Evolutionary conservation across 2,888 invertebrate species (phyloP).

Genomic region (Archips xylosteana): DNA sequence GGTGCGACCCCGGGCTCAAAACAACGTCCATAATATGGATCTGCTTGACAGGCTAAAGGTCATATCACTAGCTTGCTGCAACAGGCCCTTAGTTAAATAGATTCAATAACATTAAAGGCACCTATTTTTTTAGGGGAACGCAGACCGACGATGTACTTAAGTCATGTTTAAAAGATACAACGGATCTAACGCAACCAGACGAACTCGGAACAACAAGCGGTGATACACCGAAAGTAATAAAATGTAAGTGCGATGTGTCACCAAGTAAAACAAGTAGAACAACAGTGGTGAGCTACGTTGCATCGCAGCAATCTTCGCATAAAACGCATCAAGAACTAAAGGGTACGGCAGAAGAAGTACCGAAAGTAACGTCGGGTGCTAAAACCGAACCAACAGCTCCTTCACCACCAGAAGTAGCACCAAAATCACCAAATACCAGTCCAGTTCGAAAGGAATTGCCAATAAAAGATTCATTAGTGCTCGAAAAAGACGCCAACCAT

Average conservation of each 20-base stretch:
- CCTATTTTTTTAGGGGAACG: not conserved
- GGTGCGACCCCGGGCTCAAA: no score
- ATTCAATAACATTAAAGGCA: no score
- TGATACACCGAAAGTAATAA: not conserved
- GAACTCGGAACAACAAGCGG: not conserved
- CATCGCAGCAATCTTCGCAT: not conserved
- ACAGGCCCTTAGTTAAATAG: no score
- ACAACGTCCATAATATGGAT: no score
- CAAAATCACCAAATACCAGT: not conserved
- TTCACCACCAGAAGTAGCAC: not conserved
- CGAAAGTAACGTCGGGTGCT: not conserved
- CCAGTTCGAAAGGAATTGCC: not conserved
- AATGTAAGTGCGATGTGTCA: not conserved
- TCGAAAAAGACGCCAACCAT: not conserved
- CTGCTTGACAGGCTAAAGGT: no score
- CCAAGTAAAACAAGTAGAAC: not conserved
- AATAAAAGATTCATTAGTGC: not conserved
- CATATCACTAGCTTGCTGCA: no score
- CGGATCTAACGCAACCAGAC: not conserved
- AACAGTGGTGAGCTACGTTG: not conserved
- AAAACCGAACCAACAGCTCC: not conserved
- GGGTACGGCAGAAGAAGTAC: not conserved
- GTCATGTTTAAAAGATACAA: not conserved
- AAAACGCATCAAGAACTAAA: not conserved
- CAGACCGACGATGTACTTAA: not conserved